Evolutionary conservation across 2,888 invertebrate genomes (phyloP).

Genomic region (Antitype chi): DNA sequence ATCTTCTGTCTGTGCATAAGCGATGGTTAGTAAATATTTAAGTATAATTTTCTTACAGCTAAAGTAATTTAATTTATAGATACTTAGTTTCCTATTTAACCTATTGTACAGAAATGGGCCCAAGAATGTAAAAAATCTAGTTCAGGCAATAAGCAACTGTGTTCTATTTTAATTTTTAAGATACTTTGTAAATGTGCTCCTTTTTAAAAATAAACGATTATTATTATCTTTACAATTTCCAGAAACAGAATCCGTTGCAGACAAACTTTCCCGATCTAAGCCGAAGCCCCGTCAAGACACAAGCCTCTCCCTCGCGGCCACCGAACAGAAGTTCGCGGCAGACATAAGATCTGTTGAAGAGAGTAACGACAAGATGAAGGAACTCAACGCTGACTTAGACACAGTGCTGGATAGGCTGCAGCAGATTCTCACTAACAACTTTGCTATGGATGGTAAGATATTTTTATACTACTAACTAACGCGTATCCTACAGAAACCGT

Average conservation of each 20-base stretch:
- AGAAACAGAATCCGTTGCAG: slow-evolving; percentile 72
- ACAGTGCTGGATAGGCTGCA: slow-evolving; percentile 93
- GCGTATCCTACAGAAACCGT: neutral
- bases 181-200: no score
- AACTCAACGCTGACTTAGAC: slow-evolving; percentile 92
- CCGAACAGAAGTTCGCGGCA: slow-evolving; percentile 83
- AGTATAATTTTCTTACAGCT: no score
- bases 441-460: slow-evolving; percentile 87
- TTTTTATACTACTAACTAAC: neutral
- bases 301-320: slow-evolving; percentile 65
- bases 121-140: no score
- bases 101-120: no score
- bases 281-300: slow-evolving; percentile 58
- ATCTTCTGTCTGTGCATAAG: no score
- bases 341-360: slow-evolving; percentile 82
- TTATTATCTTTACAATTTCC: slow-evolving; percentile 30
- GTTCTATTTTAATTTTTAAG: no score
- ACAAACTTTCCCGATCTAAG: slow-evolving; percentile 53
- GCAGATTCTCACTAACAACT: slow-evolving; percentile 93
- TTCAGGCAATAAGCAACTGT: no score
- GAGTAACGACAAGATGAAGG: slow-evolving; percentile 86
- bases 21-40: no score
- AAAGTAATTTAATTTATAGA: no score
- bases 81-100: no score
- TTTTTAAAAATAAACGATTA: no score